phyloP scores from a whole-genome alignment of 1,140 invertebrate species.

The Pseudomyrmex flavicornis region DNA sequence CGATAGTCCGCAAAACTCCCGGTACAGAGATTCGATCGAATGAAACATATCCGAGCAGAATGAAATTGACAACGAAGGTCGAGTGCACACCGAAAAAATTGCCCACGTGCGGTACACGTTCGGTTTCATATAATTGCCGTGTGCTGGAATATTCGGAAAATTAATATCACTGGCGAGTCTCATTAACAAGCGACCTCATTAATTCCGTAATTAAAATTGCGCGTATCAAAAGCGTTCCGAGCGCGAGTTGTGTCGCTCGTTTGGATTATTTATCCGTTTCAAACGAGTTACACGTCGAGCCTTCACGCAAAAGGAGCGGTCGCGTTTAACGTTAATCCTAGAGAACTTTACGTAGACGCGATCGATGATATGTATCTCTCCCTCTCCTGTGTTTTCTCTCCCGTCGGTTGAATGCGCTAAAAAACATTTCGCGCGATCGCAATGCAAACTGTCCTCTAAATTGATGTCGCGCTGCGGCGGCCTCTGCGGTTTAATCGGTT shows the following conservation, averaged over 20 bases:
- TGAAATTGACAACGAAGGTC: slow-evolving; percentile 23
- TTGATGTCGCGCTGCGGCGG: slow-evolving; percentile 23
- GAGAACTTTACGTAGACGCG: slow-evolving; percentile 31
- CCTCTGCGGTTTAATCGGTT: slow-evolving; percentile 49
- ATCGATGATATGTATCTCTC: slow-evolving; percentile 20
- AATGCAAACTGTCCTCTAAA: slow-evolving; percentile 39
- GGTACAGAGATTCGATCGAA: slow-evolving; percentile 45
- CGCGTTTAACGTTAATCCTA: slow-evolving; percentile 42
- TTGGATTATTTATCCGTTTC: slow-evolving; percentile 50
- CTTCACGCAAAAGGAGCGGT: background rate
- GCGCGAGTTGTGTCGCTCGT: background rate
- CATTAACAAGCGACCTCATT: slow-evolving; percentile 56
- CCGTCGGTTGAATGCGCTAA: background rate
- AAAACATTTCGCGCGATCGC: slow-evolving; percentile 50
- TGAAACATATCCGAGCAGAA: slow-evolving; percentile 17
- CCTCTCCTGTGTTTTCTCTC: too few relatives aligned
- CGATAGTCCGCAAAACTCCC: slow-evolving; percentile 27
- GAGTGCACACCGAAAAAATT: slow-evolving; percentile 39
- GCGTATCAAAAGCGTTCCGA: slow-evolving; percentile 40
- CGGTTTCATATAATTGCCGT: slow-evolving; percentile 37
- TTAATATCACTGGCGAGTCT: slow-evolving; percentile 55
- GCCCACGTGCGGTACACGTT: background rate
- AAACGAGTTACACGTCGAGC: background rate
- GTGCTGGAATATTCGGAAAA: slow-evolving; percentile 41
- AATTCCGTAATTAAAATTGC: slow-evolving; percentile 57